Evolutionary conservation across 2,113 vertebrate species (phyloP).

Genomic region (Pluvianellus socialis): DNA sequence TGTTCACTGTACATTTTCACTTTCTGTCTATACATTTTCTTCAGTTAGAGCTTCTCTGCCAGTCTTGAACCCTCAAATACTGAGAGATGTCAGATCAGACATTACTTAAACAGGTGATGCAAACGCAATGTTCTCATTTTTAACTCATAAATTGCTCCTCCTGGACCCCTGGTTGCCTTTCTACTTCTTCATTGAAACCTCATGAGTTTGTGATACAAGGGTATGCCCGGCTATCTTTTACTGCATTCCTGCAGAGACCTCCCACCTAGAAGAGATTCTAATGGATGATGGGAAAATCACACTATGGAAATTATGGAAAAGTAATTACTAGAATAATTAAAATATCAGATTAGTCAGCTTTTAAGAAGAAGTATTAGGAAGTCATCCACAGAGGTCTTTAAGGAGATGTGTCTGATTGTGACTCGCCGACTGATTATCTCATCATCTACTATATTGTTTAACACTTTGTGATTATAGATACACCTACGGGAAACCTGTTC

Average conservation of each 20-base stretch:
- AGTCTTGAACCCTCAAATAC: background rate
- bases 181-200: background rate
- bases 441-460: background rate
- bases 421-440: background rate
- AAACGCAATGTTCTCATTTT: background rate
- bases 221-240: background rate
- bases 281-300: background rate
- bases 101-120: background rate
- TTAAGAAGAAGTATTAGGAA: background rate
- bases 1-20: background rate
- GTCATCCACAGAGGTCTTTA: background rate
- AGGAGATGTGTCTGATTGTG: background rate
- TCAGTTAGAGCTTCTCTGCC: background rate
- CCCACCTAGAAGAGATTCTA: background rate
- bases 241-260: background rate
- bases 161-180: background rate
- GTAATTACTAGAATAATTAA: background rate
- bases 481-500: slow-evolving; percentile 76
- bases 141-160: background rate
- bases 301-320: background rate
- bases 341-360: background rate
- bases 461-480: slow-evolving; percentile 53
- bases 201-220: background rate
- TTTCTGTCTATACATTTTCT: background rate
- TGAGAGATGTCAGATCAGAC: background rate